Evolutionary conservation across 2,797 vertebrate species (phyloP).

Genomic region (Tinamus major): DNA sequence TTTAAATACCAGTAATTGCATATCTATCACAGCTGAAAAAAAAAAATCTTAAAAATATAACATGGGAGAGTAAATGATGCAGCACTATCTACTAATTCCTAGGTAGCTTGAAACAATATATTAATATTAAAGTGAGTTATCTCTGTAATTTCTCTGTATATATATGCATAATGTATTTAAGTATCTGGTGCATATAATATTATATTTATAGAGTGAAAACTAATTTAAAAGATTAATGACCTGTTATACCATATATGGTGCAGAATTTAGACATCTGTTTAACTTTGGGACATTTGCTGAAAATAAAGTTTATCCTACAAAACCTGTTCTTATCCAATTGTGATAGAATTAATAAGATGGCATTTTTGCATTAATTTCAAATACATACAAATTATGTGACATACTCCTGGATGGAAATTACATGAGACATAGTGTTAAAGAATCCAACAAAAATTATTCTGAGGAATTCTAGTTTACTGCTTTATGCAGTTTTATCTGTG

Average conservation of each 20-base stretch:
- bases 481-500: neutral
- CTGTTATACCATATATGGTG: neutral
- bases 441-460: accelerated
- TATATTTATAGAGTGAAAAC: neutral
- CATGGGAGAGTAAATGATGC: neutral
- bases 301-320: neutral
- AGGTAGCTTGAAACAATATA: neutral
- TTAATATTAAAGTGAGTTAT: neutral
- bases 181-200: neutral
- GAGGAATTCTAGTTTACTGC: neutral
- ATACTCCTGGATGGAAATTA: neutral
- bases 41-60: neutral
- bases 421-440: neutral
- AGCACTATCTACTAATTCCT: neutral
- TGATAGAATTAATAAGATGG: neutral
- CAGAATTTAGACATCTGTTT: neutral
- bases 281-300: neutral
- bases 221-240: neutral
- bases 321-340: neutral
- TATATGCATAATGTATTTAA: neutral
- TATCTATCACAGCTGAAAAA: neutral
- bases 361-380: neutral
- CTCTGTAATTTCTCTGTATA: neutral
- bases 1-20: neutral
- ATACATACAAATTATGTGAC: neutral